A percentile compares a stretch with the other conserved stretches of the same genome.
phyloP scores from a whole-genome alignment of 2,797 vertebrate species.

The Typhlichthys eigenmanni region DNA sequence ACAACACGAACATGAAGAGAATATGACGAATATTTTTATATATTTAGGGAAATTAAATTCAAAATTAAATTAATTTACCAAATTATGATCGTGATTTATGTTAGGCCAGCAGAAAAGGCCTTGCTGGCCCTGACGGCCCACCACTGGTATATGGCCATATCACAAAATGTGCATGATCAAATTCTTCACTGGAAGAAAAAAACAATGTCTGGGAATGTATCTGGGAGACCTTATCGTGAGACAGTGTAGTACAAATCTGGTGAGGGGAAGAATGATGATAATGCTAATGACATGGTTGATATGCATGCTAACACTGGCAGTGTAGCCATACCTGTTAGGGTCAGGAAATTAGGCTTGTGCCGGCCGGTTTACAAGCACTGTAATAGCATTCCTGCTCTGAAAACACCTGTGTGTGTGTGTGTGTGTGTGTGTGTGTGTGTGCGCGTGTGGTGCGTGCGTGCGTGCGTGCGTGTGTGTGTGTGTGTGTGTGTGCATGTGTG shows the following conservation, averaged over 20 bases:
- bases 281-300: constrained; percentile 1
- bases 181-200: no score
- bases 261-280: neutral
- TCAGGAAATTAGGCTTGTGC: constrained; percentile 40
- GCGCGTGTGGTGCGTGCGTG: constrained; percentile 23
- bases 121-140: no score
- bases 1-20: no score
- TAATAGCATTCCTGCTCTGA: constrained; percentile 64
- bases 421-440: constrained; percentile 15
- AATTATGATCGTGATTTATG: no score
- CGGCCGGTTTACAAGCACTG: constrained; percentile 62
- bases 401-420: constrained; percentile 31
- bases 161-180: no score
- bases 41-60: no score
- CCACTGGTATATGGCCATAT: no score
- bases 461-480: constrained; percentile 14
- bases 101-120: no score
- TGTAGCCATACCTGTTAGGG: constrained; percentile 44
- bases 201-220: no score
- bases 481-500: neutral
- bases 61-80: no score
- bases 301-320: constrained; percentile 10
- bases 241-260: constrained; percentile 4
- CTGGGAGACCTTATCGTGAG: no score
- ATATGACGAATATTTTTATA: no score